Percentiles rank a stretch among this genome's conserved stretches.
These are phyloP conservation scores for Chloroceryle inda DNA, from an alignment of 2,797 vertebrate genomes.

Conservation along the genomic window DNA sequence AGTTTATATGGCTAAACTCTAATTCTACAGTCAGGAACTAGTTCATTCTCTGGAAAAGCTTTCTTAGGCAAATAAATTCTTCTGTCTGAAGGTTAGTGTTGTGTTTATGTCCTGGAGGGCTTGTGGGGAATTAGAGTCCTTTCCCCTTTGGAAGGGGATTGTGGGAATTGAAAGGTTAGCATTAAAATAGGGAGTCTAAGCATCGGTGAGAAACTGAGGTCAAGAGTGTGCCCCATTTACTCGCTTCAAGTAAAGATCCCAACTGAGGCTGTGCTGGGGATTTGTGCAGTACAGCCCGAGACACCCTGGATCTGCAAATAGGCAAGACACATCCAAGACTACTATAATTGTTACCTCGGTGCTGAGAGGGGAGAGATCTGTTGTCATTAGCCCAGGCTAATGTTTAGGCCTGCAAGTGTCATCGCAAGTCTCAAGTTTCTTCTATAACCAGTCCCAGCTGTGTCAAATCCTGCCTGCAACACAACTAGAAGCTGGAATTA, in stretches of 20 bases:
- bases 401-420: conserved; percentile 28
- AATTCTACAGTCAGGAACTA: conserved; percentile 38
- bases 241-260: not conserved
- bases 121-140: conserved; percentile 28
- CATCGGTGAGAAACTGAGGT: not conserved
- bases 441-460: conserved; percentile 56
- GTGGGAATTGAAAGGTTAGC: not conserved
- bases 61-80: conserved; percentile 56
- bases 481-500: conserved; percentile 37
- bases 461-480: conserved; percentile 16
- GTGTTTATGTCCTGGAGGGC: conserved; percentile 47
- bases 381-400: not conserved
- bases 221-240: not conserved
- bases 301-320: not conserved
- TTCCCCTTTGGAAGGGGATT: not conserved
- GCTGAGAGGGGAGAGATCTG: not conserved
- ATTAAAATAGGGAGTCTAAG: not conserved
- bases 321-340: not conserved
- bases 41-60: conserved; percentile 50
- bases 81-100: not conserved
- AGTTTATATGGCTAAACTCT: conserved; percentile 60
- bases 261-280: not conserved
- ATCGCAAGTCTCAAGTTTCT: conserved; percentile 35
- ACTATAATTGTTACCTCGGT: conserved; percentile 10
- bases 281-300: not conserved